A percentile compares a stretch with the other conserved stretches of the same genome.
phyloP scores from a whole-genome alignment of 2,888 invertebrate genomes.

The Drosophila trichaetosa region DNA sequence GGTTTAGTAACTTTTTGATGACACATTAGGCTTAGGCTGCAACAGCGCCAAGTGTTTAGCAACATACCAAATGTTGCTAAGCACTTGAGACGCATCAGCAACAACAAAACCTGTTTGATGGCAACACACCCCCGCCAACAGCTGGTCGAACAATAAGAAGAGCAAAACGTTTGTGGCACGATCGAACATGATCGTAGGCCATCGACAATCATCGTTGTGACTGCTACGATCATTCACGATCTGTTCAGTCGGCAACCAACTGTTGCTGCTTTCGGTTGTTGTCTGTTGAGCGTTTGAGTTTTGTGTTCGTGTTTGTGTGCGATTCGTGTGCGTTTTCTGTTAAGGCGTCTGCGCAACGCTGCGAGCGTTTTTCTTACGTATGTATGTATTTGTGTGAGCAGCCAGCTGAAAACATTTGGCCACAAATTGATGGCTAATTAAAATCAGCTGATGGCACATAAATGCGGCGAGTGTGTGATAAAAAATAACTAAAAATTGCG shows the following conservation, averaged over 20 bases:
- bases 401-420: conserved; percentile 45
- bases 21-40: conserved; percentile 2
- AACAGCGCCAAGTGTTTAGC: conserved; percentile 3
- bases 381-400: conserved; percentile 4
- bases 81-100: conserved; percentile 6
- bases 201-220: conserved; percentile 46
- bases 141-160: conserved; percentile 41
- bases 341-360: conserved; percentile 22
- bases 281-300: not conserved
- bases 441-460: conserved; percentile 55
- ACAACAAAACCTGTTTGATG: conserved; percentile 52
- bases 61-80: conserved; percentile 1
- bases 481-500: conserved; percentile 35
- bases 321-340: conserved; percentile 3
- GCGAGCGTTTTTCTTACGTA: not conserved
- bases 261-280: conserved; percentile 67
- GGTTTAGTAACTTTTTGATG: not conserved
- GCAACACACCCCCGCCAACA: conserved; percentile 58
- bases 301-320: not conserved
- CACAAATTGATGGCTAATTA: conserved; percentile 50
- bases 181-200: conserved; percentile 43
- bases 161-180: conserved; percentile 36
- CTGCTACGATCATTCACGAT: conserved; percentile 48
- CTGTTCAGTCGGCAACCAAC: conserved; percentile 75
- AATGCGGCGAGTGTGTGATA: conserved; percentile 24